A percentile compares a stretch with the other conserved stretches of the same genome.
Conservation (phyloP, 1,140 invertebrate species). For the Solenopsis fugax region DNA sequence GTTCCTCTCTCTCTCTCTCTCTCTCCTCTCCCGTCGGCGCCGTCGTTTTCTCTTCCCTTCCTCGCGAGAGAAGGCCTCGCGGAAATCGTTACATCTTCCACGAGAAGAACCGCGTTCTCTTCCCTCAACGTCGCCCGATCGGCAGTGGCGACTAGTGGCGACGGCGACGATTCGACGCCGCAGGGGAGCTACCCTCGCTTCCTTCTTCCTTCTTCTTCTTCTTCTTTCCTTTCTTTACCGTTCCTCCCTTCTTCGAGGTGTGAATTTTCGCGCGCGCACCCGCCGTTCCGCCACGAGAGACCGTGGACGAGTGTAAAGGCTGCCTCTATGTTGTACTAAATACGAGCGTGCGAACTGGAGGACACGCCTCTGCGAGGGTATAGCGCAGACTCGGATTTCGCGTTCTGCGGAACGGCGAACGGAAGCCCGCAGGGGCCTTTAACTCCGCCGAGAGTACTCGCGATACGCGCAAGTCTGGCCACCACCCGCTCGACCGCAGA, state of each 20-base stretch:
- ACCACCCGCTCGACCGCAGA: neutral
- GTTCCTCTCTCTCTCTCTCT: no score
- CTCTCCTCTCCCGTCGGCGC: neutral
- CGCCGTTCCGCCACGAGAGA: constrained; percentile 26
- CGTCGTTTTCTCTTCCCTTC: constrained; percentile 34
- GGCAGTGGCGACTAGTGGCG: no score
- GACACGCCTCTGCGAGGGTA: constrained; percentile 50
- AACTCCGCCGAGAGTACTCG: constrained; percentile 1
- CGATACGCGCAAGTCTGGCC: constrained; percentile 37
- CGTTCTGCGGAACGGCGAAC: constrained; percentile 1
- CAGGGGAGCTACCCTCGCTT: neutral
- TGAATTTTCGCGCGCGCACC: constrained; percentile 43
- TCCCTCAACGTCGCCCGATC: neutral
- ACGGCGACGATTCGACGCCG: neutral
- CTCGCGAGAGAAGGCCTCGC: neutral
- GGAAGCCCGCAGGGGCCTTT: constrained; percentile 25
- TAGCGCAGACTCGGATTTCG: constrained; percentile 48
- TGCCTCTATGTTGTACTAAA: constrained; percentile 47
- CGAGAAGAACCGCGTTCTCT: neutral
- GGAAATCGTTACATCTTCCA: constrained; percentile 55
- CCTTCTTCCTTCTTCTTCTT: neutral
- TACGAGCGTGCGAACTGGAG: constrained; percentile 53
- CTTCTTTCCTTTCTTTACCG: neutral
- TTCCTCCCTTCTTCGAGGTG: neutral
- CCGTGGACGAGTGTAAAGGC: constrained; percentile 53